phyloP scores from a whole-genome alignment of 2,888 invertebrate genomes.

The Dione juno region DNA sequence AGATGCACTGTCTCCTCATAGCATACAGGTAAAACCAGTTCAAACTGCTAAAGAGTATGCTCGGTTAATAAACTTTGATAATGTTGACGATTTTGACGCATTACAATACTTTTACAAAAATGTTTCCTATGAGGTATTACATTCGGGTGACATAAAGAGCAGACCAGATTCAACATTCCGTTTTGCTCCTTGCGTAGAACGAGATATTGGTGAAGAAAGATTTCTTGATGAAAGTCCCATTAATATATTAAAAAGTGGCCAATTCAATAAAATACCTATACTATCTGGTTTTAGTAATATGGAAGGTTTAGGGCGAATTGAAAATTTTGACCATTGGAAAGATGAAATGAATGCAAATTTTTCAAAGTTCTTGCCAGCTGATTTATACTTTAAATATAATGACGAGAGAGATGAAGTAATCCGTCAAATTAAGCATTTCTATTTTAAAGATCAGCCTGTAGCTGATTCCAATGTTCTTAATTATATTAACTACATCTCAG shows the following conservation, averaged over 20 bases:
- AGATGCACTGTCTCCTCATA: constrained; percentile 50
- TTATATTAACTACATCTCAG: constrained; percentile 53
- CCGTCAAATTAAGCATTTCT: constrained; percentile 53
- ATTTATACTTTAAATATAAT: constrained; percentile 50
- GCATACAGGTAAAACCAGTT: constrained; percentile 59
- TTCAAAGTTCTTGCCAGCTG: constrained; percentile 60
- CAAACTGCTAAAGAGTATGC: constrained; percentile 59
- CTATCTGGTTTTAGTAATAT: constrained; percentile 59
- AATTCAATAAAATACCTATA: constrained; percentile 56
- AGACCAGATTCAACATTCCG: constrained; percentile 46
- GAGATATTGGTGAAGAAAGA: constrained; percentile 50
- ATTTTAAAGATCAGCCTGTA: constrained; percentile 55
- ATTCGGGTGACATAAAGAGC: constrained; percentile 41
- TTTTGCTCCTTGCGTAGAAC: constrained; percentile 56
- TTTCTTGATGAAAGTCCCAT: constrained; percentile 58
- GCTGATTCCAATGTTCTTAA: constrained; percentile 20
- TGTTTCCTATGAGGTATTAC: constrained; percentile 51
- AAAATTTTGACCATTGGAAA: constrained; percentile 53
- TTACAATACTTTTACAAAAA: constrained; percentile 62
- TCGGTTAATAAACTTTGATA: constrained; percentile 50
- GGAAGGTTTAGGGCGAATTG: constrained; percentile 53
- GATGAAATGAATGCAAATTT: constrained; percentile 60
- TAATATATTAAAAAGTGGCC: constrained; percentile 54
- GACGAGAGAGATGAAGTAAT: constrained; percentile 51
- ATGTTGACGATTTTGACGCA: constrained; percentile 54